Base-by-base conservation (phyloP, 2,797 vertebrate genomes). In the Myripristis jacobus region DNA sequence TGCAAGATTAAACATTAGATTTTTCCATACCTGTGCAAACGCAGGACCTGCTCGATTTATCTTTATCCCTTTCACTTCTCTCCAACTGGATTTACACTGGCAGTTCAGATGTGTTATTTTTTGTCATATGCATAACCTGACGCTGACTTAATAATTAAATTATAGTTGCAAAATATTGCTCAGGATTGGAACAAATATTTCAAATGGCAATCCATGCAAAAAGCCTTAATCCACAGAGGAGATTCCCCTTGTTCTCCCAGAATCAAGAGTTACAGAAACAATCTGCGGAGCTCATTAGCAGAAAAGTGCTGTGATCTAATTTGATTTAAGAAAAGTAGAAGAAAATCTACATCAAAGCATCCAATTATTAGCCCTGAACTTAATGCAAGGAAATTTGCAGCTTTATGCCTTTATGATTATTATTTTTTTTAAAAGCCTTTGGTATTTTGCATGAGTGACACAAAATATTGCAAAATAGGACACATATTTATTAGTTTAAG, bases 11-110 rank as follows among this genome's bases (percentile, higher is more conserved):
- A 18, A 22, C 3, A 34, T 31, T 9, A 1, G 1, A 7, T 19
- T 31, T 65, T 21, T n/a, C 2, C 2, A 13, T 44, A n/a, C 18
- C 43, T n/a, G 6, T 55, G 41, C 6, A 54, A 63, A 25, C 59
- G 19, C 3, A 43, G 58, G 5, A 22, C 70, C 50, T 11, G n/a
- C 43, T 57, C 1, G 34, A 36, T 22, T 3, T 21, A 11, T 43
- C 15, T n/a, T 27, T 53, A 8, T 56, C 55, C 58, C 34, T 18
- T 54, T 29, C 31, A 34, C 10, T 31, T 0, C 1, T 43, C 25
- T 57, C 21, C 71, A 51, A 60, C 46, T 70, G 22, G 52, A 77
- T 72, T 73, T 67, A 47, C 44, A 48, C 29, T 6, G 29, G 29
- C 29, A 31, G 8, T 31, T 31, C 29, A 31, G 8, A 31, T 31